A percentile compares a stretch with the other conserved stretches of the same genome.
phyloP scores from a whole-genome alignment of 2,888 invertebrate species.

The Melolontha melolontha region DNA sequence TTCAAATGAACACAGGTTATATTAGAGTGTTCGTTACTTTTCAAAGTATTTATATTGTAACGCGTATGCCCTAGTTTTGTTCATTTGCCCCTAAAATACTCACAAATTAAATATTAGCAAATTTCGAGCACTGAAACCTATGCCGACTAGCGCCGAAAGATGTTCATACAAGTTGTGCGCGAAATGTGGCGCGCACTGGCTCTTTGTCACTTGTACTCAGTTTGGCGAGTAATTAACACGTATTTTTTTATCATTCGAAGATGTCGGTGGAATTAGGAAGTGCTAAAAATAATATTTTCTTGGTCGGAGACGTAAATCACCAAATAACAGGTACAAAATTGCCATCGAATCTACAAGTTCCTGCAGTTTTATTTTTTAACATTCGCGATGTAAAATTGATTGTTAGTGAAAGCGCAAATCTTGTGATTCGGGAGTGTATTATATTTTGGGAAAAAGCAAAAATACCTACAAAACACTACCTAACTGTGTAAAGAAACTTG shows the following conservation, averaged over 20 bases:
- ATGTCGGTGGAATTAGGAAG: background rate
- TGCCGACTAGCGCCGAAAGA: constrained; percentile 26
- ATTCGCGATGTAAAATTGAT: constrained; percentile 32
- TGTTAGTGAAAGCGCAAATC: constrained; percentile 44
- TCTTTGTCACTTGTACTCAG: too few species aligned
- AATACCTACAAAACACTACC: too few species aligned
- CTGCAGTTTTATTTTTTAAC: constrained; percentile 45
- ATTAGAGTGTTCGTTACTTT: constrained; percentile 28
- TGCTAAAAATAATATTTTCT: too few species aligned
- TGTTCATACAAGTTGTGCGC: constrained; percentile 14
- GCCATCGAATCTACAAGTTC: constrained; percentile 46
- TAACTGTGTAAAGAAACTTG: constrained; percentile 45
- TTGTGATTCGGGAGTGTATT: constrained; percentile 34
- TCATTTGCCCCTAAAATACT: constrained; percentile 23
- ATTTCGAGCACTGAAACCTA: constrained; percentile 28
- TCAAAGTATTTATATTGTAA: background rate
- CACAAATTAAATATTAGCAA: constrained; percentile 13
- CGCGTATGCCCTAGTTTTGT: constrained; percentile 13
- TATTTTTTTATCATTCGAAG: constrained; percentile 4
- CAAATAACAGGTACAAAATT: constrained; percentile 44
- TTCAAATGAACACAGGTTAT: too few species aligned
- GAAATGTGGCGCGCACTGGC: too few species aligned
- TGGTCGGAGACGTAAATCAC: too few species aligned
- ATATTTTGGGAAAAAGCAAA: too few species aligned
- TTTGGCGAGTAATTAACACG: constrained; percentile 17